Conservation (phyloP, 2,888 invertebrate genomes). For the Macaria notata region DNA sequence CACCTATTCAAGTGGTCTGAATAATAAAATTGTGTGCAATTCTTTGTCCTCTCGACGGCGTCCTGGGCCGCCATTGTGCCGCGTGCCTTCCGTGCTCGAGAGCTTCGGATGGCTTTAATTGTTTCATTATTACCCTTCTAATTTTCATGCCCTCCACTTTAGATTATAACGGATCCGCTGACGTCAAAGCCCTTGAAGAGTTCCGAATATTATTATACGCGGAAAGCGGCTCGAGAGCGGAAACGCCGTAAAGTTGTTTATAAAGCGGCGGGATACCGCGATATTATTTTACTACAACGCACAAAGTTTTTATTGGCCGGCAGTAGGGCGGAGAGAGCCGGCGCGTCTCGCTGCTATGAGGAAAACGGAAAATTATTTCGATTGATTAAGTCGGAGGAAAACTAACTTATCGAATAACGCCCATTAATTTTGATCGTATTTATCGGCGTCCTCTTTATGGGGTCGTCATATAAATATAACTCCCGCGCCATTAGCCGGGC, state of each 20-base stretch:
- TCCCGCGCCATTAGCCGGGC: constrained; percentile 60
- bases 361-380: constrained; percentile 39
- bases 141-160: constrained; percentile 41
- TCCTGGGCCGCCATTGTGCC: constrained; percentile 52
- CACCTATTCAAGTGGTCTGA: constrained; percentile 52
- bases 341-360: constrained; percentile 25
- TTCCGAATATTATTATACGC: constrained; percentile 24
- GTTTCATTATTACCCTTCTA: constrained; percentile 54
- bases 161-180: constrained; percentile 41
- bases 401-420: constrained; percentile 49
- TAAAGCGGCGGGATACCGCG: constrained; percentile 20
- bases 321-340: constrained; percentile 27
- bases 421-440: constrained; percentile 64
- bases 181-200: constrained; percentile 39
- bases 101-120: constrained; percentile 52
- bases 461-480: constrained; percentile 70
- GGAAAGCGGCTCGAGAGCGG: constrained; percentile 20
- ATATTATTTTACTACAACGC: constrained; percentile 28
- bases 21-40: constrained; percentile 62
- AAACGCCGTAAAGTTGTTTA: constrained; percentile 25
- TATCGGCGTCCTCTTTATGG: constrained; percentile 61
- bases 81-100: constrained; percentile 54
- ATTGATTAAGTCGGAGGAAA: constrained; percentile 44
- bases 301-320: constrained; percentile 33
- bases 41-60: constrained; percentile 49